Evolutionary conservation across 23 tunicate species (phyloP).

Genomic region (Ascidia mentula): DNA sequence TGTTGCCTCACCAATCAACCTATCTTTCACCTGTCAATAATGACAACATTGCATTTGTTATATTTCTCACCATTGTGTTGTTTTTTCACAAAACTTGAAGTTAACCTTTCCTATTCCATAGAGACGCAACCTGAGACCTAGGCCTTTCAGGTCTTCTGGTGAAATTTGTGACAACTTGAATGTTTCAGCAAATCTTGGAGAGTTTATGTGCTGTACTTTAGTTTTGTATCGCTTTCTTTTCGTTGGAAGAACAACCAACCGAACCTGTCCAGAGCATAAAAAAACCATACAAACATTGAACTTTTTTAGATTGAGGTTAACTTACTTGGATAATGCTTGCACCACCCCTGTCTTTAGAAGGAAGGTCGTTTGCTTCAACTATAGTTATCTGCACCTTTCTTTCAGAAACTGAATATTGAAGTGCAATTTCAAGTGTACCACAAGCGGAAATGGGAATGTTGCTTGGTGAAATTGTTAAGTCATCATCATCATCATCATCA

Average conservation of each 20-base stretch:
- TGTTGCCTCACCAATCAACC: conserved; percentile 96
- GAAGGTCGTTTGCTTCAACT: conserved; percentile 87
- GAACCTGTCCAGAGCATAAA: conserved; percentile 44
- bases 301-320: no score
- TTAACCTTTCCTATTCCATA: conserved; percentile 97
- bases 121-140: conserved; percentile 77
- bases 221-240: conserved; percentile 93
- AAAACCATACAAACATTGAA: no score
- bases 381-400: conserved; percentile 78
- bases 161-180: conserved; percentile 76
- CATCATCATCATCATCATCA: conserved; percentile 27
- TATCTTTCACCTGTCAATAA: conserved; percentile 64
- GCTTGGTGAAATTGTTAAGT: conserved; percentile 10
- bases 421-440: conserved; percentile 84
- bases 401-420: conserved; percentile 76
- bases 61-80: not conserved
- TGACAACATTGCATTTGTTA: not conserved
- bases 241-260: conserved; percentile 75
- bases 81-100: not conserved
- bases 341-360: conserved; percentile 99
- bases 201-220: conserved; percentile 94
- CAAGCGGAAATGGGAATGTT: conserved; percentile 77
- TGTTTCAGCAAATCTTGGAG: conserved; percentile 87
- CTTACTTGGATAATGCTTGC: conserved; percentile 88
- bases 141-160: conserved; percentile 74